These are phyloP conservation scores for Camptogramma bilineatum DNA, from an alignment of 2,888 invertebrate genomes.

Conservation along the genomic window DNA sequence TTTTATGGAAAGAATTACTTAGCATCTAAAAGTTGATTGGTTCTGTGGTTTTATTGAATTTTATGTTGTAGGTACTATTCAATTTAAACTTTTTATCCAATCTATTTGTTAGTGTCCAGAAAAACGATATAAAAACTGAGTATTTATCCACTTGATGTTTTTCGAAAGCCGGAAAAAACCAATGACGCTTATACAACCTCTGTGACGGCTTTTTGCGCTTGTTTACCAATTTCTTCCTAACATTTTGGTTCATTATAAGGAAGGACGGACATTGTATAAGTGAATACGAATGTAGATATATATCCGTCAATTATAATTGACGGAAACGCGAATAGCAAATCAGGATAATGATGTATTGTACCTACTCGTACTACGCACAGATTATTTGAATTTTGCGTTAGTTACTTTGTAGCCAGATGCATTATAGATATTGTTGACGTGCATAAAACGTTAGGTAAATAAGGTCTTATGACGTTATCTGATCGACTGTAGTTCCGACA, in stretches of 20 bases:
- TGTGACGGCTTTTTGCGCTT: slow-evolving; percentile 18
- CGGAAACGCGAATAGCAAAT: neutral
- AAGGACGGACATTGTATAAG: slow-evolving; percentile 8
- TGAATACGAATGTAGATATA: neutral
- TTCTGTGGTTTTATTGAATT: neutral
- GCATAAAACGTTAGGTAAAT: too few species aligned
- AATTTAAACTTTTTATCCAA: neutral
- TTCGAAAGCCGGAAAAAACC: slow-evolving; percentile 21
- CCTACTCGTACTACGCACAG: neutral
- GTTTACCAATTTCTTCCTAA: slow-evolving; percentile 21
- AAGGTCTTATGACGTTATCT: too few species aligned
- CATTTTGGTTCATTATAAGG: slow-evolving; percentile 14
- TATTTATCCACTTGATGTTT: slow-evolving; percentile 4
- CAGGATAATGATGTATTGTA: neutral
- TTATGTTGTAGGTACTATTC: neutral
- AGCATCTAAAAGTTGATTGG: too few species aligned
- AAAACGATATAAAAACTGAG: neutral
- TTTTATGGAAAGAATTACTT: too few species aligned
- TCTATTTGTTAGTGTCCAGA: neutral
- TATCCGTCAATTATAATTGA: neutral
- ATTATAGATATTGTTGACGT: too few species aligned
- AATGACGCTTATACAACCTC: slow-evolving; percentile 7
- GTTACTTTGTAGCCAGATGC: neutral
- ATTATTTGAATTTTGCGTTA: neutral
- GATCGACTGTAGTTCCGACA: too few species aligned